Base-by-base conservation (phyloP, 2,113 vertebrate species). In the Sorex fumeus region DNA sequence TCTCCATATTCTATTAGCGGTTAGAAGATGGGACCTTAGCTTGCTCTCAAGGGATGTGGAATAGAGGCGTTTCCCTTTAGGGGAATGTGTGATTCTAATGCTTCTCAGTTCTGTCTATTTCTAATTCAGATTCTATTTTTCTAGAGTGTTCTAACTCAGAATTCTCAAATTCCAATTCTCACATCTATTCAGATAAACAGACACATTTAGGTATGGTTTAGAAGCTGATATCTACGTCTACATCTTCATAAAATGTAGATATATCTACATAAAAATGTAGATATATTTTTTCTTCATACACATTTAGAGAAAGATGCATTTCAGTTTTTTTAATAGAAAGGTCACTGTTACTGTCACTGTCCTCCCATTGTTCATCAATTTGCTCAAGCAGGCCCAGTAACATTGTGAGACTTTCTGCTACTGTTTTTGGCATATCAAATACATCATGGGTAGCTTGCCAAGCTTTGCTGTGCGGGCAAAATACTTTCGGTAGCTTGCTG, bases 51-150 rank as follows among this genome's bases (percentile, higher is more conserved):
- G 0, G 27, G 4, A 32, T 28, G 12, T 3, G 60, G 0, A 34
- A 74, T 40, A 62, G 60, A 12, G 25, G 2, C n/a, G 85, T 72
- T 82, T 77, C 70, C 15, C 27, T 25, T 28, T 40, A 67, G 19
- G 5, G 28, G 13, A 47, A 6, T 47, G 28, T 75, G 8, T 60
- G 7, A 85, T 88, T 71, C 11, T 16, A 77, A 0, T 21, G 34
- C 12, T 66, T 4, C 21, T 67, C 3, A 36, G 1, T 70, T 76
- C 0, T 75, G 91, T 66, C 8, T 11, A 43, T 82, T 84, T 28
- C 34, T 81, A 30, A 53, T 81, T 90, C 15, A 69, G 10, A 82
- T 88, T 64, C 16, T 69, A 28, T 4, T 67, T 60, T 87, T 85
- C 75, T 62, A 88, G 18, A 60, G 43, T 7, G 40, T 92, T 60